phyloP scores from a whole-genome alignment of 2,888 invertebrate species.

The Morinoia aosen region DNA sequence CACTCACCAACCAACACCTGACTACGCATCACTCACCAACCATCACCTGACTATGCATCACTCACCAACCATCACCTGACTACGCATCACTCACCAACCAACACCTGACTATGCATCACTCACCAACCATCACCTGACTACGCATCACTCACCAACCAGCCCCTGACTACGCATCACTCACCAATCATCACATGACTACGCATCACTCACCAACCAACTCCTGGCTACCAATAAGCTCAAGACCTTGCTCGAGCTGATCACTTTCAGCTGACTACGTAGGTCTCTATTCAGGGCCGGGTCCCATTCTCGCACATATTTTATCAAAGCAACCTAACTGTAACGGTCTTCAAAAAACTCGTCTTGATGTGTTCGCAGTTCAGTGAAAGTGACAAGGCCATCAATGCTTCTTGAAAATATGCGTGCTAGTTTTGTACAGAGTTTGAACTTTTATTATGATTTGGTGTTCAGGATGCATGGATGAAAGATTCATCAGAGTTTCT shows the following conservation, averaged over 20 bases:
- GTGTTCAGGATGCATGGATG: background rate
- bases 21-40: no score
- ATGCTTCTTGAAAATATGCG: background rate
- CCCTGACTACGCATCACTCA: no score
- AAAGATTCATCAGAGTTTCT: background rate
- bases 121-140: no score
- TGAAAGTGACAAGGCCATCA: constrained; percentile 46
- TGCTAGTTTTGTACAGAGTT: background rate
- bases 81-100: no score
- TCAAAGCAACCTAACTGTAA: background rate
- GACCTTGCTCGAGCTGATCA: background rate
- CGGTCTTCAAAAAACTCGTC: constrained; percentile 23
- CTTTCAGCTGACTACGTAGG: background rate
- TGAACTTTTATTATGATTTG: background rate
- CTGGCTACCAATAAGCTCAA: no score
- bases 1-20: no score
- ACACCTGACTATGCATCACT: no score
- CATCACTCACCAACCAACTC: no score
- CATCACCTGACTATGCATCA: no score
- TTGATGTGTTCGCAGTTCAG: background rate
- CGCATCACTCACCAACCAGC: no score
- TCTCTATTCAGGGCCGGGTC: background rate
- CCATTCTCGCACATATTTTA: background rate
- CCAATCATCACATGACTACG: no score
- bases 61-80: no score